These are phyloP conservation scores for Dicranocentrus wangi DNA, from an alignment of 2,888 invertebrate genomes.

Conservation along the genomic window DNA sequence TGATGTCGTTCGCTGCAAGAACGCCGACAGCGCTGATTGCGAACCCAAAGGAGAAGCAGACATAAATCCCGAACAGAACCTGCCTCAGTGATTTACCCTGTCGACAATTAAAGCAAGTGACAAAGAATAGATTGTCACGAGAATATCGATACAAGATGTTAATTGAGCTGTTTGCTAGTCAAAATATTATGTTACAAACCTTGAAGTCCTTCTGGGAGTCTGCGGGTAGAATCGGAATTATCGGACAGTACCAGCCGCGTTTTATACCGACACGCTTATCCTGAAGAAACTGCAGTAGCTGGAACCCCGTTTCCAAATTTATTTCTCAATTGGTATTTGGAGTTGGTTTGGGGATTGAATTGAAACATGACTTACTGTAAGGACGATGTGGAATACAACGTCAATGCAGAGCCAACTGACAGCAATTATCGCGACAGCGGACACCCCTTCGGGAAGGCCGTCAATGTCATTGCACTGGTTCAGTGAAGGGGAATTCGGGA, in stretches of 20 bases:
- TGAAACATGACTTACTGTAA: conserved; percentile 1
- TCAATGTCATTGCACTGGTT: conserved; percentile 2
- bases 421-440: neutral
- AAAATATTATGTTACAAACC: neutral
- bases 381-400: neutral
- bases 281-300: neutral
- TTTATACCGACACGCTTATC: neutral
- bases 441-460: neutral
- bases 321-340: too few species aligned
- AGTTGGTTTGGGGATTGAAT: neutral
- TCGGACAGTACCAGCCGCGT: conserved; percentile 17
- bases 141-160: neutral
- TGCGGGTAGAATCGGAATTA: neutral
- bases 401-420: neutral
- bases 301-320: too few species aligned
- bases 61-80: neutral
- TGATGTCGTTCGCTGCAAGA: neutral
- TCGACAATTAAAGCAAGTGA: too few species aligned
- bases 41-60: neutral
- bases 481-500: conserved; percentile 22
- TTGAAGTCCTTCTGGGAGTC: neutral
- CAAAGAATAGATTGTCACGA: neutral
- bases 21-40: neutral
- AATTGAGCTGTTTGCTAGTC: neutral
- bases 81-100: neutral